A percentile compares a stretch with the other conserved stretches of the same genome.
phyloP scores from a whole-genome alignment of 2,888 invertebrate genomes.

The Temnothorax unifasciatus region DNA sequence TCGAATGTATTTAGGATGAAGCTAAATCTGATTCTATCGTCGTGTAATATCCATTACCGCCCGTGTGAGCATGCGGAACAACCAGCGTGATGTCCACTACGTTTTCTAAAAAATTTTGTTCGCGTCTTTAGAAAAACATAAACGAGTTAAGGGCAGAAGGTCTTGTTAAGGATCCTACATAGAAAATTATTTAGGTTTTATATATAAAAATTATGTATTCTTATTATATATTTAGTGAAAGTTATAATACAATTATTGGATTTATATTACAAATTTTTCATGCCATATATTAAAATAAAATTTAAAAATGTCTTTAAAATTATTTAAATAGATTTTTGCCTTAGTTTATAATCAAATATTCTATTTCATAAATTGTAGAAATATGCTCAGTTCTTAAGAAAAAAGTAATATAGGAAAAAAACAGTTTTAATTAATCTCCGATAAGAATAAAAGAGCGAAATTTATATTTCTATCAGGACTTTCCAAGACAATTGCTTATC shows the following conservation, averaged over 20 bases:
- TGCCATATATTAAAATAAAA: not conserved
- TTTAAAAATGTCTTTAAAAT: not conserved
- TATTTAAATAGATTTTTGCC: not conserved
- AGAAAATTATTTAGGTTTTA: not conserved
- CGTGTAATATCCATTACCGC: slow-evolving; percentile 46
- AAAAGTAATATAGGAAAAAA: not conserved
- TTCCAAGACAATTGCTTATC: not conserved
- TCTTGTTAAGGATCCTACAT: not conserved
- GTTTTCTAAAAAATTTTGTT: not conserved
- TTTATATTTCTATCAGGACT: not conserved
- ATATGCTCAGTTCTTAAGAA: not conserved
- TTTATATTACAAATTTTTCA: not conserved
- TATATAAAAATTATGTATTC: not conserved
- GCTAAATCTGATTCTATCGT: slow-evolving; percentile 47
- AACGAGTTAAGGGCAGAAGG: not conserved
- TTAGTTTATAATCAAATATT: not conserved
- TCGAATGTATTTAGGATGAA: slow-evolving; percentile 51
- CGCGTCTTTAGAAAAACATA: not conserved
- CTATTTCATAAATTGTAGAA: not conserved
- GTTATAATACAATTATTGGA: not conserved
- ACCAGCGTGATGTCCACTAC: not conserved
- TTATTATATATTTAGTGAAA: not conserved
- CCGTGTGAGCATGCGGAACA: not conserved
- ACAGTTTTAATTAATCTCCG: not conserved
- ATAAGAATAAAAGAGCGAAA: not conserved